A percentile compares a stretch with the other conserved stretches of the same genome.
Evolutionary conservation across 2,797 vertebrate genomes (phyloP).

Genomic region (Mareca strepera): DNA sequence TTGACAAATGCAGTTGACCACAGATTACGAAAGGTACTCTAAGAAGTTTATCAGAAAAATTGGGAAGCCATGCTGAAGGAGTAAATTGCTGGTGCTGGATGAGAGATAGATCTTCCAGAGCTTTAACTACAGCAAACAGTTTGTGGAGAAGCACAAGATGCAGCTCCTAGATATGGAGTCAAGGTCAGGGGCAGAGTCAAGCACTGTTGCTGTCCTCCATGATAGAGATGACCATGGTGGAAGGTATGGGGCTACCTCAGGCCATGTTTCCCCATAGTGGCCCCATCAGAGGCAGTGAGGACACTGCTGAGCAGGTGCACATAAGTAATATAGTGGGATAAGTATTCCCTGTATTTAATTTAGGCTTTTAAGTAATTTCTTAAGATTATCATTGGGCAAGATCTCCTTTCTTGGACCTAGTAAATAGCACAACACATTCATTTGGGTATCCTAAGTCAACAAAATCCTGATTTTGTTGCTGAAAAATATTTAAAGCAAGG

Average conservation of each 20-base stretch:
- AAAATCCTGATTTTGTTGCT: not conserved
- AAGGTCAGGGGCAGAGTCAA: not conserved
- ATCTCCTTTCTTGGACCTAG: not conserved
- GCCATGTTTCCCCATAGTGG: no score
- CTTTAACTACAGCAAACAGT: not conserved
- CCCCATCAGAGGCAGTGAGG: not conserved
- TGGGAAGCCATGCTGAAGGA: not conserved
- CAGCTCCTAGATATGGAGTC: not conserved
- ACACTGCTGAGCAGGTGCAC: not conserved
- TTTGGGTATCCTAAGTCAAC: not conserved
- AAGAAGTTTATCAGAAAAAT: not conserved
- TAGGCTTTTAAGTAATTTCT: not conserved
- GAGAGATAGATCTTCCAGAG: not conserved
- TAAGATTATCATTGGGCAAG: not conserved
- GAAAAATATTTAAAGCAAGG: not conserved
- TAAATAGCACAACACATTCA: not conserved
- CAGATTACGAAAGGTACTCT: not conserved
- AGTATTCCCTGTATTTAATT: not conserved
- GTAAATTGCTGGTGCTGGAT: rapidly evolving
- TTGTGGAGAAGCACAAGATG: not conserved
- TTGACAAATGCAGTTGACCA: not conserved
- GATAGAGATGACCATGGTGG: rapidly evolving
- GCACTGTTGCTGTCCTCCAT: rapidly evolving
- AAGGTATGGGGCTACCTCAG: not conserved
- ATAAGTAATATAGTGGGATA: not conserved